Percentiles rank a stretch among this genome's conserved stretches.
phyloP scores from a whole-genome alignment of 2,888 invertebrate genomes.

The Tillus elongatus region DNA sequence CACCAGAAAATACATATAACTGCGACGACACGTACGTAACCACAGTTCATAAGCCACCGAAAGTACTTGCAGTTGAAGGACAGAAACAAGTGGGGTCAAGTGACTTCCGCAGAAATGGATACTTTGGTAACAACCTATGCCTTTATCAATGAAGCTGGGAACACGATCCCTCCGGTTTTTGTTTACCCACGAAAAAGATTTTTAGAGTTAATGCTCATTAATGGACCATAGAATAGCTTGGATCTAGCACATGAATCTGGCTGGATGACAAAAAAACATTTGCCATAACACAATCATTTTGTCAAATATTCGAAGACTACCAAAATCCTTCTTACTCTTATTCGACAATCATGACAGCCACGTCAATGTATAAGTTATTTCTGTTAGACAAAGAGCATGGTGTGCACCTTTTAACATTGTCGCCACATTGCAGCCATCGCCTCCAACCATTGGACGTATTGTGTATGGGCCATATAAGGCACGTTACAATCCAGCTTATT shows the following conservation, averaged over 20 bases:
- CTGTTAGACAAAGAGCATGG: conserved; percentile 9
- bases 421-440: conserved; percentile 14
- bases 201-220: conserved; percentile 7
- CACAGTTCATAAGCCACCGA: conserved; percentile 12
- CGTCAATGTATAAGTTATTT: conserved; percentile 11
- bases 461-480: conserved; percentile 13
- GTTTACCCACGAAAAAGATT: conserved; percentile 7
- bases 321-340: conserved; percentile 9
- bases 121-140: background rate
- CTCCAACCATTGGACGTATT: conserved; percentile 15
- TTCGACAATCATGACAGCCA: conserved; percentile 13
- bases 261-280: background rate
- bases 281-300: conserved; percentile 1
- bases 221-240: background rate
- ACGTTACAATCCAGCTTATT: conserved; percentile 6
- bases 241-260: background rate
- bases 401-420: conserved; percentile 13
- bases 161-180: conserved; percentile 10
- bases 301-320: background rate
- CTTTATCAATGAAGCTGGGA: conserved; percentile 8
- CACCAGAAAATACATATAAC: background rate
- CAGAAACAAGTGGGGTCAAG: conserved; percentile 12
- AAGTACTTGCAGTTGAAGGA: conserved; percentile 9
- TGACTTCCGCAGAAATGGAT: conserved; percentile 5
- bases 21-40: conserved; percentile 7